Evolutionary conservation across 92 coral and sea anemone genomes (phyloP).

Genomic region (Actinernus sp.): DNA sequence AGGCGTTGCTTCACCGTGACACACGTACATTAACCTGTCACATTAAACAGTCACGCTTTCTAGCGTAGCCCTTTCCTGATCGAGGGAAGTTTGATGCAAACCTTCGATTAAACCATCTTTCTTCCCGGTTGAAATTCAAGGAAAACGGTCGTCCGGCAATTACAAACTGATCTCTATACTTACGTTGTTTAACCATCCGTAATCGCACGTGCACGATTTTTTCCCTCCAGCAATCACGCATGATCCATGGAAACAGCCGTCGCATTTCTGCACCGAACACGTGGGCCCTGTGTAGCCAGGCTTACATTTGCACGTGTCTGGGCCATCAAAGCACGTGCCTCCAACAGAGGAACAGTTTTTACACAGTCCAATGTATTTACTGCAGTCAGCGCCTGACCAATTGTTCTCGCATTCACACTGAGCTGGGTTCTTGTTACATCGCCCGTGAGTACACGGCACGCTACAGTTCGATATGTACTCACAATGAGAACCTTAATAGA

Average conservation of each 20-base stretch:
- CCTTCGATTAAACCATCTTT: too few species aligned
- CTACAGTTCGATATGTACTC: constrained; percentile 81
- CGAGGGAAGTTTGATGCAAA: too few species aligned
- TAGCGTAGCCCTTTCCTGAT: too few species aligned
- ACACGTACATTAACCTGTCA: too few species aligned
- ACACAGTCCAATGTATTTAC: constrained; percentile 67
- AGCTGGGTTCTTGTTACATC: constrained; percentile 65
- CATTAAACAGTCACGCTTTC: too few species aligned
- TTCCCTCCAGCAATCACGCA: constrained; percentile 27
- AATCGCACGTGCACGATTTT: constrained; percentile 78
- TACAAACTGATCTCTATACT: constrained; percentile 4
- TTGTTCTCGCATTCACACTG: constrained; percentile 74
- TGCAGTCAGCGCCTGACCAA: constrained; percentile 77
- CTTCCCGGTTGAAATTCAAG: too few species aligned
- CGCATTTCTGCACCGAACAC: constrained; percentile 76
- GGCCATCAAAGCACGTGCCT: constrained; percentile 83
- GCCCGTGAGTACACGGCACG: constrained; percentile 82
- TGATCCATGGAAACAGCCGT: constrained; percentile 82
- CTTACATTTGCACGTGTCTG: constrained; percentile 85
- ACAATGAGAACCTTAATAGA: constrained; percentile 62
- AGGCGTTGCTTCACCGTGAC: too few species aligned
- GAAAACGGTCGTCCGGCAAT: too few species aligned
- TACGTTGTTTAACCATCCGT: constrained; percentile 47
- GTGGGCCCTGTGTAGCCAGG: constrained; percentile 90
- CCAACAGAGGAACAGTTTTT: constrained; percentile 79